Percentiles rank a stretch among this genome's conserved stretches.
Evolutionary conservation across 2,797 vertebrate genomes (phyloP).

Genomic region (Spinus pinus): DNA sequence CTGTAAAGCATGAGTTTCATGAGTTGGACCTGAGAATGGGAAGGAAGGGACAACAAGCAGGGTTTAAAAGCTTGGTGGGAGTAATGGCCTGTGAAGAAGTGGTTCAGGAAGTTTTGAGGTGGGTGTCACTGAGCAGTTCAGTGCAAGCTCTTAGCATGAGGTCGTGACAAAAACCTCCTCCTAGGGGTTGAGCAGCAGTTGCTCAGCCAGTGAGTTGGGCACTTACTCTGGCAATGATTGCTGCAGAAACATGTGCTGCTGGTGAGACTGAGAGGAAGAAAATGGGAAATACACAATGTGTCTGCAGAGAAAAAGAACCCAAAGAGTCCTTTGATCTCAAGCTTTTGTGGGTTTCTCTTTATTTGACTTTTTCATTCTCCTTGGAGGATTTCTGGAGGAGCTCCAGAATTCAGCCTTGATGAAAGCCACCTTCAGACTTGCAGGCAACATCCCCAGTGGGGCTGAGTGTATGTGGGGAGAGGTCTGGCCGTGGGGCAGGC

Average conservation of each 20-base stretch:
- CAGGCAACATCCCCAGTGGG: not conserved
- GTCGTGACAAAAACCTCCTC: not conserved
- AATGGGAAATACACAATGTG: not conserved
- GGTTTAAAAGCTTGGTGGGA: not conserved
- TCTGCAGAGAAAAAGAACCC: not conserved
- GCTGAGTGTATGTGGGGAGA: not conserved
- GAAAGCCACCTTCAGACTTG: not conserved
- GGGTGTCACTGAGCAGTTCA: not conserved
- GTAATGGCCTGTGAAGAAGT: not conserved
- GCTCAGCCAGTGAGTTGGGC: not conserved
- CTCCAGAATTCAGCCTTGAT: not conserved
- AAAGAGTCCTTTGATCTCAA: conserved; percentile 6
- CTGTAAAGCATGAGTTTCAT: not conserved
- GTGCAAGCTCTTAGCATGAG: not conserved
- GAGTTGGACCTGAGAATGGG: not conserved
- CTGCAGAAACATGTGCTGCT: not conserved
- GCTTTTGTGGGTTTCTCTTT: conserved; percentile 29
- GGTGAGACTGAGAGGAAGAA: conserved; percentile 5
- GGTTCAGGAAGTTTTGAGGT: not conserved
- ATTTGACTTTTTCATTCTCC: not conserved
- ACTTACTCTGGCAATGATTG: rapidly evolving
- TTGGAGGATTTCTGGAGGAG: conserved; percentile 24
- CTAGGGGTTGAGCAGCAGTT: not conserved
- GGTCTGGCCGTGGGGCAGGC: not conserved
- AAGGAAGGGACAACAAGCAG: not conserved